phyloP scores from a whole-genome alignment of 2,888 invertebrate species.

The Trisateles emortualis region DNA sequence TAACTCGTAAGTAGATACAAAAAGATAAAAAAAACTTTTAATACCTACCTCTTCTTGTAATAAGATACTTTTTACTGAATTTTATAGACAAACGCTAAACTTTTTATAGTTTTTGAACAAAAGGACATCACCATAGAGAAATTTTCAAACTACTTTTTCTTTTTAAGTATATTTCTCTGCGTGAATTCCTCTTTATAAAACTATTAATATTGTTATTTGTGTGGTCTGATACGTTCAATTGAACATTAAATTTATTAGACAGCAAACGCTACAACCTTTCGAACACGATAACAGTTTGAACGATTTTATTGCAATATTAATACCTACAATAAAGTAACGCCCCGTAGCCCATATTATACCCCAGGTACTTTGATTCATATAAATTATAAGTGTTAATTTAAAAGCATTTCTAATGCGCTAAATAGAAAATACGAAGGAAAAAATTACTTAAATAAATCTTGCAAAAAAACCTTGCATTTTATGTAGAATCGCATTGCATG shows the following conservation, averaged over 20 bases:
- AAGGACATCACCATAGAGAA: background rate
- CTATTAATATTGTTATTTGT: background rate
- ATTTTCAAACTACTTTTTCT: background rate
- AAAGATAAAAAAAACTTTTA: no score
- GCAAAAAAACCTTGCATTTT: conserved; percentile 43
- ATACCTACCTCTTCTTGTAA: no score
- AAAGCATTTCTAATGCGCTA: conserved; percentile 41
- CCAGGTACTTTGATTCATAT: conserved; percentile 26
- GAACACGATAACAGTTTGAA: background rate
- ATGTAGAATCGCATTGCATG: conserved; percentile 46
- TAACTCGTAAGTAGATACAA: no score
- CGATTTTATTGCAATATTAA: conserved; percentile 8
- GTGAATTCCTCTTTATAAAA: background rate
- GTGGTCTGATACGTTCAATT: conserved; percentile 7
- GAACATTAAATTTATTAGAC: conserved; percentile 2
- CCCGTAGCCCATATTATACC: conserved; percentile 35
- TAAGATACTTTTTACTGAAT: no score
- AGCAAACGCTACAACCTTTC: conserved; percentile 8
- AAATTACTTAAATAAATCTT: conserved; percentile 43
- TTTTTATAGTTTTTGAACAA: background rate
- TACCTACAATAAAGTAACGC: conserved; percentile 13
- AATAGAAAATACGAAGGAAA: conserved; percentile 38
- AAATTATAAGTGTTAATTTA: conserved; percentile 39
- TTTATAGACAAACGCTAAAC: background rate
- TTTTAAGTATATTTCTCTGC: conserved; percentile 1